Conservation (phyloP, 2,797 vertebrate species). For the Cirrhinus molitorella region DNA sequence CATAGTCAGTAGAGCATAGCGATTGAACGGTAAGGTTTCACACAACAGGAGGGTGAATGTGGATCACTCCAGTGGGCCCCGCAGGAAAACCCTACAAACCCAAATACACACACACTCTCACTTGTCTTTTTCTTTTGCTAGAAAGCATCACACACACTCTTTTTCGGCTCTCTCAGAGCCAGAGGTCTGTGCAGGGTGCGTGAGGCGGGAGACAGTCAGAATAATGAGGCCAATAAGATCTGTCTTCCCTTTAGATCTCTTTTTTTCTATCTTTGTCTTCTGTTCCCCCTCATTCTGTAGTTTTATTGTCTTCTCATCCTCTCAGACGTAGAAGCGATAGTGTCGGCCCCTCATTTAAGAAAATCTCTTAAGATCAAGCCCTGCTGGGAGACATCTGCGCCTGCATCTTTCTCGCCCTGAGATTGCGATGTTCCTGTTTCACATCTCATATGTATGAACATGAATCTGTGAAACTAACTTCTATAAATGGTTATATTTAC, state of each 20-base stretch:
- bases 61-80: conserved; percentile 11
- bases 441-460: background rate
- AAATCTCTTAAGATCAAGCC: background rate
- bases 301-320: conserved; percentile 7
- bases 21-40: conserved; percentile 3
- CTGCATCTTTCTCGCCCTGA: background rate
- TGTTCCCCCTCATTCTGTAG: background rate
- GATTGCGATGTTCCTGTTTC: background rate
- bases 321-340: background rate
- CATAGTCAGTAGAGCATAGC: background rate
- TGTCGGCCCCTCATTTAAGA: background rate
- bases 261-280: background rate
- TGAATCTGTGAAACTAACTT: background rate
- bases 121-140: background rate
- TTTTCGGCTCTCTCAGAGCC: background rate
- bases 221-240: conserved; percentile 28
- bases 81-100: conserved; percentile 29
- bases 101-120: background rate
- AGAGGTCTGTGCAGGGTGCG: background rate
- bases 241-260: conserved; percentile 7
- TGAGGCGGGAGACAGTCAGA: background rate
- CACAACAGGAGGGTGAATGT: conserved; percentile 25
- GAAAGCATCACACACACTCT: background rate
- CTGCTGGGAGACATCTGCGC: background rate
- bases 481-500: background rate